Evolutionary conservation across 1,140 invertebrate genomes (phyloP), one percentile per base, ranked within the genome.

Genomic region (Ceratosolen solmsi): DNA sequence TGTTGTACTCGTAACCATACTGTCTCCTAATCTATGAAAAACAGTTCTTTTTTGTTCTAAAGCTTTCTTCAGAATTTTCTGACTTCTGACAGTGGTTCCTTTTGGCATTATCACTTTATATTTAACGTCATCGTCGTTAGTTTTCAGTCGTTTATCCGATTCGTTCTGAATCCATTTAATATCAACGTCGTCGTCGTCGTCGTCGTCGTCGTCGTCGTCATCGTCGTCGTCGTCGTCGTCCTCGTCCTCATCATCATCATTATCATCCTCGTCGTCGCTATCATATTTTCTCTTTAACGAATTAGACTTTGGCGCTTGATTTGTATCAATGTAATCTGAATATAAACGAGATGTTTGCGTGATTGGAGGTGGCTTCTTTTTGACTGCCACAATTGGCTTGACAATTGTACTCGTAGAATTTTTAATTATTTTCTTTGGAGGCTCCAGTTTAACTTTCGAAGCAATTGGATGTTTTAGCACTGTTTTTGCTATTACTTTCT

Each of bases 31-130:
- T 84, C 91, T 87, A 63, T 92, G 90, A 71, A 92, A 92, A n/a
- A 92, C 91, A 13, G 91, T 92, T 75, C 88, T 84, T 38, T 92
- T 92, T 56, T 88, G 87, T 56, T 92, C 90, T 22, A 84, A 25
- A 0, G 85, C 79, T 75, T 90, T 89, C 60, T 92, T 90, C 56
- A 91, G 54, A 63, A 91, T 87, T n/a, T 90, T 87, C 70, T 90
- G 87, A 84, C 89, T 91, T 86, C 89, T 87, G 13, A 86, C 72
- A 0, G 88, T 91, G 33, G 89, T 89, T 49, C 87, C 88, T 82
- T 90, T 90, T 0, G 92, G 90, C 89, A 92, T 89, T 54, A 89
- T 89, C 4, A 93, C 86, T 79, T 91, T 92, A 79, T 93, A 93
- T 17, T 87, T 88, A 7, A 91, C 88, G 76, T 87, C 88, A 38